Base-by-base conservation (phyloP, 2,113 vertebrate genomes). In the Passer montanus region DNA sequence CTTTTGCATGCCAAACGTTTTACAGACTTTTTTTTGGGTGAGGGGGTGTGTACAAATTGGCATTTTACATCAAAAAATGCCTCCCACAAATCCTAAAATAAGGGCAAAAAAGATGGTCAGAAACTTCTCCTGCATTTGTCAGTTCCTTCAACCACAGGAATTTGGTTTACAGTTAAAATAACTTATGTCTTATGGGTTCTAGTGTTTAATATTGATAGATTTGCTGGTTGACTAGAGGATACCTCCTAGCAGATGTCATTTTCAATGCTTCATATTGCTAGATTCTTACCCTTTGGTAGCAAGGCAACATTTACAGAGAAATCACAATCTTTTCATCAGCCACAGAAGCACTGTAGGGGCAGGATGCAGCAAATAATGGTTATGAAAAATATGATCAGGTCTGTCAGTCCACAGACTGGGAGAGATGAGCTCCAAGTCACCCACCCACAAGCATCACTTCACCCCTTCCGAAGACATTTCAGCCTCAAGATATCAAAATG, bases 221-320 rank as follows among this genome's bases (percentile, higher is more conserved):
- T 89, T 93, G 73, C 94, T 94, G 94, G 94, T 93, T 97, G 67
- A 74, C 84, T 75, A 75, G 84, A 89, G 63, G 56, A 89, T 94
- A 72, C 80, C 47, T 94, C 87, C 91, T 26, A 91, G 89, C 83
- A 93, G 73, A 94, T 92, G 89, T 89, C 76, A 1, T 67, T 84
- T 94, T 63, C 3, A 3, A 68, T 92, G 77, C 83, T 89, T 92
- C 83, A 62, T 75, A 56, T 44, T 78, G 55, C 77, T 84, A 69
- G 52, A 91, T 87, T 84, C 69, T 67, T 84, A 81, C 73, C 77
- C 76, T 92, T 95, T 2, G 11, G 80, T 84, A 74, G 73, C 73
- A 96, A 93, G 37, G 52, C 69, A 94, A 55, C 55, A 55, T 67
- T 93, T 83, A 46, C 55, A 73, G 52, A 90, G 83, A 93, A 91